Base-by-base conservation (phyloP, 2,113 vertebrate species). In the Pelusios castaneus region DNA sequence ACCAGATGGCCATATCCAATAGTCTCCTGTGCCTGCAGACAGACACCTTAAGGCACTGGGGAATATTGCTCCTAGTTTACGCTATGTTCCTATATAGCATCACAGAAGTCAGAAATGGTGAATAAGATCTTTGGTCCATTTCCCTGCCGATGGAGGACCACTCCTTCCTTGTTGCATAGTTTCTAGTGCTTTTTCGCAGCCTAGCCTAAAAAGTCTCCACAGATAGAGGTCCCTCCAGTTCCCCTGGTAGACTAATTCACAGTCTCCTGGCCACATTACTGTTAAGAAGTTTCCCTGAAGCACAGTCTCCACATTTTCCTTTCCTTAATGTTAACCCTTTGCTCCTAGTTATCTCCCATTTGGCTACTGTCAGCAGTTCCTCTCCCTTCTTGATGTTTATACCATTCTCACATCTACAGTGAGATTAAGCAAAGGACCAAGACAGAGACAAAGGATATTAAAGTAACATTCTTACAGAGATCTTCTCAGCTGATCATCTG, bases 11-110 rank as follows among this genome's bases (percentile, higher is more conserved):
- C 80, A 51, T 1, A 3, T 56, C 27, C 8, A 87, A 6, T 78
- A 51, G 0, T 34, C 29, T 76, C 25, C 45, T 60, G 52, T 52
- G 34, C 81, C 5, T 0, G 0, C n/a, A n/a, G n/a, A n/a, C 38
- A 87, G 58, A 51, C 6, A 4, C 34, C 21, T 70, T 38, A 70
- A 52, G 19, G n/a, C 63, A 70, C 8, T 70, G n/a, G 8, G n/a
- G n/a, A 31, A 76, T 41, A 79, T 78, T 85, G 29, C 47, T 89
- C 80, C 43, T 83, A 24, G 47, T 87, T 82, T 56, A 45, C 47
- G 19, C 25, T 38, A n/a, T 80, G 77, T 10, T 75, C 25, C 73
- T 29, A 25, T 14, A 54, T 2, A 43, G 70, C 67, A 29, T 19
- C 81, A 43, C 38, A 41, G 0, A 55, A 91, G 27, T 19, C 49